phyloP scores from a whole-genome alignment of 1,140 invertebrate genomes.

The Drosophila bipectinata region DNA sequence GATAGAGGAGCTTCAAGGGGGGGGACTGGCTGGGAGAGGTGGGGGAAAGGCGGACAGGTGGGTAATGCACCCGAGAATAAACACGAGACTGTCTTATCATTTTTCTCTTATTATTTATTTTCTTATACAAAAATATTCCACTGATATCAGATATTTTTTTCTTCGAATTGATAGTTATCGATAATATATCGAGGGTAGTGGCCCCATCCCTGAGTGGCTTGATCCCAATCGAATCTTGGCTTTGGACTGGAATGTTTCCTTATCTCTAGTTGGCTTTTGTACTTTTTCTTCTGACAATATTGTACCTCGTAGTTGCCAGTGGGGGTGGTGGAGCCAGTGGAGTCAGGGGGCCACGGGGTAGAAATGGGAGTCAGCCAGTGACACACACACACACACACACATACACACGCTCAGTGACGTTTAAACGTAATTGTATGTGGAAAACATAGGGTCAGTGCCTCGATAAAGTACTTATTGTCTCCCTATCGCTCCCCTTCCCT shows the following conservation, averaged over 20 bases:
- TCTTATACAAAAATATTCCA: too few relatives aligned
- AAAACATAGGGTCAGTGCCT: slow-evolving; percentile 54
- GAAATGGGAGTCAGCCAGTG: slow-evolving; percentile 6
- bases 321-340: not conserved
- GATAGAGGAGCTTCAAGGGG: not conserved
- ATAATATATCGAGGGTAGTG: too few relatives aligned
- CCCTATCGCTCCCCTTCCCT: not conserved
- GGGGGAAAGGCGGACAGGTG: slow-evolving; percentile 2
- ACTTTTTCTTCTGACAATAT: slow-evolving; percentile 43
- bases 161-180: too few relatives aligned
- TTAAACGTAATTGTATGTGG: slow-evolving; percentile 12
- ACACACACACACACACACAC: slow-evolving; percentile 4
- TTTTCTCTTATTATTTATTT: not conserved
- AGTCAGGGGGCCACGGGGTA: slow-evolving; percentile 1
- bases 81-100: slow-evolving; percentile 33
- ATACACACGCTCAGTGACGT: not conserved
- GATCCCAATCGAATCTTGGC: slow-evolving; percentile 38
- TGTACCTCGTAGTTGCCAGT: slow-evolving; percentile 5
- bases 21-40: too few relatives aligned
- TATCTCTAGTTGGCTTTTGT: slow-evolving; percentile 45
- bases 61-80: slow-evolving; percentile 22
- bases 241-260: slow-evolving; percentile 16
- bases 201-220: slow-evolving; percentile 9
- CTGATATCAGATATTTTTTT: too few relatives aligned
- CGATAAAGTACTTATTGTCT: slow-evolving; percentile 48